These are phyloP conservation scores for Dermatemys mawii DNA, from an alignment of 2,113 vertebrate genomes.

Conservation along the genomic window DNA sequence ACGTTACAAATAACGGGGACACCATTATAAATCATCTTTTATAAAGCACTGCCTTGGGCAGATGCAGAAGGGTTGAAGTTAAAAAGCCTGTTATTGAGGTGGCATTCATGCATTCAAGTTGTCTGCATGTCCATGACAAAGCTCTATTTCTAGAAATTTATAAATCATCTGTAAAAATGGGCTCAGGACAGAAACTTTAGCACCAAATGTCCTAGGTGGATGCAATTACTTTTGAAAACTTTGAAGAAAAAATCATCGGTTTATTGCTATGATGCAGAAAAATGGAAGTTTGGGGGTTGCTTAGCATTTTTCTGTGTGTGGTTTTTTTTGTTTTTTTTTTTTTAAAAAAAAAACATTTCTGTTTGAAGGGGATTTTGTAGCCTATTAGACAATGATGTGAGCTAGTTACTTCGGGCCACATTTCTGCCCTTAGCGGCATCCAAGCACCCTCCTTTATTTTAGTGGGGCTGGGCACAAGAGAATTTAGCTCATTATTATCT, in stretches of 20 bases:
- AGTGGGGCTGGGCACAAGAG: neutral
- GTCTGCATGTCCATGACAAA: constrained; percentile 3
- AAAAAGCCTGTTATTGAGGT: neutral
- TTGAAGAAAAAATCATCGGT: neutral
- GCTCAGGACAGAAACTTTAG: neutral
- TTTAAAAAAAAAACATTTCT: neutral
- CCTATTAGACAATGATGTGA: neutral
- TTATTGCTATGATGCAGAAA: constrained; percentile 28
- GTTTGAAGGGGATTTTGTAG: neutral
- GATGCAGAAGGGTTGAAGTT: neutral
- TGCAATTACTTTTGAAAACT: neutral
- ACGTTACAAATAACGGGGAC: neutral
- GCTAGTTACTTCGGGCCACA: neutral
- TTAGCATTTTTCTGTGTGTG: neutral
- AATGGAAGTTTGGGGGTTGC: constrained; percentile 15
- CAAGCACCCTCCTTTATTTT: constrained; percentile 41
- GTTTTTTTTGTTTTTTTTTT: no score
- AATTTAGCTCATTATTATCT: neutral
- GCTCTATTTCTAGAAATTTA: neutral
- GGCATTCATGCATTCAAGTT: neutral
- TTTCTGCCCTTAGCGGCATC: constrained; percentile 14
- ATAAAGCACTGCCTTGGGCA: neutral
- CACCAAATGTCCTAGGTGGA: neutral
- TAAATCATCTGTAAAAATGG: constrained; percentile 14
- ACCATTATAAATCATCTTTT: neutral